These are phyloP conservation scores for Sorex maritimensis DNA, from an alignment of 2,797 vertebrate species.

Conservation along the genomic window DNA sequence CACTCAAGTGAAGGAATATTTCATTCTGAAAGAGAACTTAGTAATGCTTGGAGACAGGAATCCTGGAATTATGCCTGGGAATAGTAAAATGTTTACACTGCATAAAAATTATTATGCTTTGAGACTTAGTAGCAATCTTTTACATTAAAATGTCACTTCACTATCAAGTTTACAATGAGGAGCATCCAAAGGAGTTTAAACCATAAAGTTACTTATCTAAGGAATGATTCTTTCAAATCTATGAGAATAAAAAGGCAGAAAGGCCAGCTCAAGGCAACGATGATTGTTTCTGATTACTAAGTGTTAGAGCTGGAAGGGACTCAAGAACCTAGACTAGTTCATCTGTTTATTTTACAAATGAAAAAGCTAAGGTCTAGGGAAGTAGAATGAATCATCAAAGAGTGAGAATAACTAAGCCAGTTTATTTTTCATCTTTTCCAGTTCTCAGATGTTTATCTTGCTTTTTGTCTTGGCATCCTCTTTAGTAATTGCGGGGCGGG, in stretches of 20 bases:
- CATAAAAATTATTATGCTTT: neutral
- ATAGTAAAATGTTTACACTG: neutral
- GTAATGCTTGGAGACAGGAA: neutral
- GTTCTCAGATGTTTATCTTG: neutral
- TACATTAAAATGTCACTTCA: slow-evolving; percentile 2
- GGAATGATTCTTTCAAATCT: neutral
- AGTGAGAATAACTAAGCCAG: neutral
- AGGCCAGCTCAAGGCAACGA: neutral
- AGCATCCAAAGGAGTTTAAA: neutral
- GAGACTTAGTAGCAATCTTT: neutral
- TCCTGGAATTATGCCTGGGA: neutral
- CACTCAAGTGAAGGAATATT: neutral
- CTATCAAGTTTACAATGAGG: neutral
- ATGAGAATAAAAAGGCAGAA: neutral
- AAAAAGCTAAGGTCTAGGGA: neutral
- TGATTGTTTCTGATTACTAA: neutral
- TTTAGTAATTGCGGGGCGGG: slow-evolving; percentile 59
- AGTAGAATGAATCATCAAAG: neutral
- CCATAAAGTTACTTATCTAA: neutral
- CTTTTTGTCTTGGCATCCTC: slow-evolving; percentile 32
- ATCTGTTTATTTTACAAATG: neutral
- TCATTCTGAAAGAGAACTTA: neutral
- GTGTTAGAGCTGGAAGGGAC: neutral
- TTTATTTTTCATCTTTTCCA: slow-evolving; percentile 5
- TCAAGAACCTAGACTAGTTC: neutral